Evolutionary conservation across 2,113 vertebrate genomes (phyloP).

Genomic region (Chaenocephalus aceratus): DNA sequence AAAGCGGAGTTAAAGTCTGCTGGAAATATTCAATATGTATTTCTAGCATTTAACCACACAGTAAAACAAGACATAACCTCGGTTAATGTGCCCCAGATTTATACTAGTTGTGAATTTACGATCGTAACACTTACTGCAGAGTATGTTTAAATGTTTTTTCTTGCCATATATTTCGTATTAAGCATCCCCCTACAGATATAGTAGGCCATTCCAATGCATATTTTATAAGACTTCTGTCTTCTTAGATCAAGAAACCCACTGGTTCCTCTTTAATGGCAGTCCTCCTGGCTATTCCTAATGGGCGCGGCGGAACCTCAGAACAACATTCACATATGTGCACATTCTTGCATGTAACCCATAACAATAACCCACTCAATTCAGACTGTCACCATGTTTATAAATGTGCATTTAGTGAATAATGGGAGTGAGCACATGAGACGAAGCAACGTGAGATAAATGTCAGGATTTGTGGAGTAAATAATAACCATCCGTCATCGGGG

Average conservation of each 20-base stretch:
- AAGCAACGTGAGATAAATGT: slow-evolving; percentile 55
- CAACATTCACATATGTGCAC: slow-evolving; percentile 23
- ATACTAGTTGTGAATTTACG: neutral
- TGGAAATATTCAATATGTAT: neutral
- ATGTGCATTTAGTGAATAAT: slow-evolving; percentile 36
- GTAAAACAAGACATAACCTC: neutral
- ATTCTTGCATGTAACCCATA: slow-evolving; percentile 22
- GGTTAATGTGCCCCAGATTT: slow-evolving; percentile 11
- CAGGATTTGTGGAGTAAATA: slow-evolving; percentile 45
- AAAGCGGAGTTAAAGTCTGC: slow-evolving; percentile 4
- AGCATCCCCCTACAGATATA: slow-evolving; percentile 18
- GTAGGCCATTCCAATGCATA: slow-evolving; percentile 36
- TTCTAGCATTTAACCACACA: slow-evolving; percentile 2
- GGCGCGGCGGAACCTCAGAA: slow-evolving; percentile 16
- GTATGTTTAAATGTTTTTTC: slow-evolving; percentile 10
- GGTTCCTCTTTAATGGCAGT: slow-evolving; percentile 27
- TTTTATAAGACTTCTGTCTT: slow-evolving; percentile 54
- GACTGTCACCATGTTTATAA: slow-evolving; percentile 39
- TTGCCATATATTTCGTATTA: neutral
- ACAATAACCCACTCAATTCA: slow-evolving; percentile 51
- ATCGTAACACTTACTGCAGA: neutral
- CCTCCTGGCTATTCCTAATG: neutral
- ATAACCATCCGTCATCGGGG: slow-evolving; percentile 52
- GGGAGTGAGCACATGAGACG: slow-evolving; percentile 13
- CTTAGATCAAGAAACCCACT: slow-evolving; percentile 38